These are phyloP conservation scores for Sebastes elongatus DNA, from an alignment of 2,797 vertebrate species.

Conservation along the genomic window DNA sequence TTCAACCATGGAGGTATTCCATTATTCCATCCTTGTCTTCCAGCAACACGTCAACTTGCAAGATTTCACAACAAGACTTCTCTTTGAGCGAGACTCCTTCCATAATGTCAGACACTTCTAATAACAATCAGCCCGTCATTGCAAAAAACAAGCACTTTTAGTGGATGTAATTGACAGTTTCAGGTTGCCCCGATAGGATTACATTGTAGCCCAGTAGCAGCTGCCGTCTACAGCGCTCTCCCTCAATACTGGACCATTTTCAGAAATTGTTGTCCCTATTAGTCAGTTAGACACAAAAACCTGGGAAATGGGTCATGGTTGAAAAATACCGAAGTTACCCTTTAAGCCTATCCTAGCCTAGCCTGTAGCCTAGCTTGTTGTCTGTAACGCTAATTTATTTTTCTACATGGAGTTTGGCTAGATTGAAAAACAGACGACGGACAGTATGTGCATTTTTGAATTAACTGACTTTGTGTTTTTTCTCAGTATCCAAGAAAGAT, in stretches of 20 bases:
- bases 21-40: too few species aligned
- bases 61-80: too few species aligned
- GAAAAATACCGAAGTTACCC: too few species aligned
- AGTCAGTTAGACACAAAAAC: not conserved
- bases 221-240: not conserved
- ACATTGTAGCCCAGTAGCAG: not conserved
- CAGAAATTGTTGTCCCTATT: not conserved
- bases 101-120: too few species aligned
- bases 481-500: too few species aligned
- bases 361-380: not conserved
- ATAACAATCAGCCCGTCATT: not conserved
- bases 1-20: too few species aligned
- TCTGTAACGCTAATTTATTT: not conserved
- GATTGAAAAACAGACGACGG: not conserved
- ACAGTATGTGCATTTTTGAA: too few species aligned
- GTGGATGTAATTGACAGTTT: not conserved
- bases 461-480: too few species aligned
- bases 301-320: too few species aligned
- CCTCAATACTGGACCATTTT: too few species aligned
- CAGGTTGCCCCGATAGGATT: not conserved
- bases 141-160: not conserved
- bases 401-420: not conserved
- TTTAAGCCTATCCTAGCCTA: not conserved
- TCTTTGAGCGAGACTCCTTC: too few species aligned
- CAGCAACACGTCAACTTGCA: too few species aligned